Evolutionary conservation across 2,797 vertebrate species (phyloP).

Genomic region (Ptychadena robeensis): DNA sequence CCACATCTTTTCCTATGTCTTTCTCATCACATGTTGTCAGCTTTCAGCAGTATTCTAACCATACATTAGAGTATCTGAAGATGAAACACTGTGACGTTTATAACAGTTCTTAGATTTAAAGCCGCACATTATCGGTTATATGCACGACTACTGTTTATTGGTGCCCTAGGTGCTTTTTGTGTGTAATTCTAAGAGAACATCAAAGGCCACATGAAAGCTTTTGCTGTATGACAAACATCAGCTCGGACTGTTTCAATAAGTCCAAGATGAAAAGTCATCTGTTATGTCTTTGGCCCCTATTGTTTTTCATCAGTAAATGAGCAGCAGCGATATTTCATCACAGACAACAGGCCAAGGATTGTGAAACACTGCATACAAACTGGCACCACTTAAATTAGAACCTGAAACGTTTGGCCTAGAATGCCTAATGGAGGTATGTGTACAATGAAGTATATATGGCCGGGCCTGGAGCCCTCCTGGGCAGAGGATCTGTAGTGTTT

Average conservation of each 20-base stretch:
- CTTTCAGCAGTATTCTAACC: too few species aligned
- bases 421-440: neutral
- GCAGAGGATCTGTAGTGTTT: too few species aligned
- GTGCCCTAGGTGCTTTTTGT: neutral
- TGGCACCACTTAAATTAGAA: neutral
- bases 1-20: too few species aligned
- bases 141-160: neutral
- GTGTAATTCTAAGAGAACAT: neutral
- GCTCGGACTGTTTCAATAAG: neutral
- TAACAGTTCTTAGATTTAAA: neutral
- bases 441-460: too few species aligned
- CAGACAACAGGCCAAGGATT: neutral
- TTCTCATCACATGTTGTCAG: too few species aligned
- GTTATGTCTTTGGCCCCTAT: slow-evolving; percentile 4
- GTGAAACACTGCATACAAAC: slow-evolving; percentile 11
- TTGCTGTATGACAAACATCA: slow-evolving; percentile 5
- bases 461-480: too few species aligned
- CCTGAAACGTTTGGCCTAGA: neutral
- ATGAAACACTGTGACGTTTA: neutral
- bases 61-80: neutral
- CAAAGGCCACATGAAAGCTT: slow-evolving; percentile 22
- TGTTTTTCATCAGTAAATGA: slow-evolving; percentile 34
- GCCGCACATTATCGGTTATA: neutral
- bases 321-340: neutral
- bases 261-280: slow-evolving; percentile 1